Evolutionary conservation across 2,888 invertebrate genomes (phyloP).

Genomic region (Drosophila nr. fundita): DNA sequence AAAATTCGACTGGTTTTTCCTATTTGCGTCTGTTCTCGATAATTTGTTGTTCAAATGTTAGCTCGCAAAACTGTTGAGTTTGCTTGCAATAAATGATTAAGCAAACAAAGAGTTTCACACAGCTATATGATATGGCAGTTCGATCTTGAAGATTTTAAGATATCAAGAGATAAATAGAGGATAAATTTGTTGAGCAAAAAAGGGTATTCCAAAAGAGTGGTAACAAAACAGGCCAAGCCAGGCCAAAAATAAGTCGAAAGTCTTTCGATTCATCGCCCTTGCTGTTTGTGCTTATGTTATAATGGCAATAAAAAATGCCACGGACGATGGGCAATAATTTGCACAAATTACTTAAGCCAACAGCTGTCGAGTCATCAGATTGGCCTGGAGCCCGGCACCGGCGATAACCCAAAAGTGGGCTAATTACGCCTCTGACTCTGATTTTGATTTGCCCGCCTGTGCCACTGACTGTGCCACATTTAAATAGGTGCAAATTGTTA

Average conservation of each 20-base stretch:
- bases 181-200: not conserved
- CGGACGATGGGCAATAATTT: conserved; percentile 62
- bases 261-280: conserved; percentile 27
- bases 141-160: not conserved
- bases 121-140: not conserved
- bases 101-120: not conserved
- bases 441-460: not conserved
- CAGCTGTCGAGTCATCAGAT: conserved; percentile 44
- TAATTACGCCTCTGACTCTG: conserved; percentile 44
- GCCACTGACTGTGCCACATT: conserved; percentile 56
- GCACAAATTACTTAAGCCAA: conserved; percentile 59
- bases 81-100: not conserved
- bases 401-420: conserved; percentile 51
- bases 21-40: not conserved
- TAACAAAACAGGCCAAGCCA: not conserved
- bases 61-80: not conserved
- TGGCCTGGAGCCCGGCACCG: conserved; percentile 34
- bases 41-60: not conserved
- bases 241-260: conserved; percentile 30
- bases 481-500: conserved; percentile 66
- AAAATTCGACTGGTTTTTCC: not conserved
- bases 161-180: fast-evolving
- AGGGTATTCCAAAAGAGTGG: not conserved
- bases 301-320: conserved; percentile 66
- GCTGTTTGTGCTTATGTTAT: conserved; percentile 45